Conservation (phyloP, 2,113 vertebrate genomes). For the Hirundichthys speculiger region DNA sequence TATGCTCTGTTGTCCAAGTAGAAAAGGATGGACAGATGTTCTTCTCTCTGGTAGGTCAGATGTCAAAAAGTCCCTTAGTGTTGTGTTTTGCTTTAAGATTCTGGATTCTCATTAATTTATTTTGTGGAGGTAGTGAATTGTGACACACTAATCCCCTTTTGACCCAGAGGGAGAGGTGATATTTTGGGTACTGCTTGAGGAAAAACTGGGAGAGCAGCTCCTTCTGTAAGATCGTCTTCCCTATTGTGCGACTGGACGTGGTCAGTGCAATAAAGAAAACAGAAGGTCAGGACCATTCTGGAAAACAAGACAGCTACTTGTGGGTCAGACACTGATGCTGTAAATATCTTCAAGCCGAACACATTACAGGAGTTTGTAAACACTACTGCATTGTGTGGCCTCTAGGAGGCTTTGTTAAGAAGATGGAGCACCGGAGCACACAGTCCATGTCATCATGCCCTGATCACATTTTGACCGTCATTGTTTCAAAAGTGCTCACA, state of each 20-base stretch:
- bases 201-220: constrained; percentile 16
- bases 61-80: constrained; percentile 21
- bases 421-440: not conserved
- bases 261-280: constrained; percentile 22
- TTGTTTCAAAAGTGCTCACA: constrained; percentile 3
- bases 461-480: not conserved
- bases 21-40: not conserved
- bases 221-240: constrained; percentile 11
- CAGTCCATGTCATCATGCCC: not conserved
- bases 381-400: not conserved
- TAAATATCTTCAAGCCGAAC: constrained; percentile 15
- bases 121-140: constrained; percentile 45
- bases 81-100: constrained; percentile 31
- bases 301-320: constrained; percentile 13
- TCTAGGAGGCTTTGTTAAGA: not conserved
- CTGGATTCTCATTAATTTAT: constrained; percentile 43
- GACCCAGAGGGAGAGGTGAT: constrained; percentile 17
- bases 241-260: constrained; percentile 1
- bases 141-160: constrained; percentile 37
- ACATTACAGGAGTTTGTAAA: constrained; percentile 7
- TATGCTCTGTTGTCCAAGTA: not conserved
- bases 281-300: constrained; percentile 10
- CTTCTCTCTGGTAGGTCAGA: not conserved
- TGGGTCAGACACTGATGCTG: constrained; percentile 12
- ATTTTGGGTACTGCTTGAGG: not conserved